Base-by-base conservation (phyloP, 2,797 vertebrate genomes). In the Lates japonicus region DNA sequence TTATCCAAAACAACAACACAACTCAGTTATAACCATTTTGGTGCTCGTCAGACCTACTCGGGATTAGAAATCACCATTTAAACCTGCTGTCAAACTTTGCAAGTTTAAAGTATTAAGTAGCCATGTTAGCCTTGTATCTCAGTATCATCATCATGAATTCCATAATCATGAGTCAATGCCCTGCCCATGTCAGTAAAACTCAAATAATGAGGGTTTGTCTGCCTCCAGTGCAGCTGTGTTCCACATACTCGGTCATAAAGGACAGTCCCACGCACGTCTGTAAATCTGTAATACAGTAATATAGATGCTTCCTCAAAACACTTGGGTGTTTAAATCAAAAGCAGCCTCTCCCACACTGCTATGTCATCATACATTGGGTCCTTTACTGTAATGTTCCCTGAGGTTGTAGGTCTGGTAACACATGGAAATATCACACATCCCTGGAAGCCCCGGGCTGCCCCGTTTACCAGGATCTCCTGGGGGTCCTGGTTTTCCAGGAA, bases 371-470 rank as follows among this genome's bases (percentile, higher is more conserved):
- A 96, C 87, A 63, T 95, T 94, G 17, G 95, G 96, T 66, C 96
- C 96, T 94, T 97, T 97, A 87, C 93, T 97, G 90, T 95, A 96
- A 58, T 90, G 93, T 44, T 96, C 93, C 84, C 95, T 95, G 83
- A 90, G 87, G 78, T 93, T 91, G 82, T 95, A 96, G 60, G 84
- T 92, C 80, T 94, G 95, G 84, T 96, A 96, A 84, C 96, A 97
- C 81, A 93, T 90, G 46, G 96, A 95, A 48, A 93, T 65, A 61
- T 96, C 96, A 63, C 96, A 97, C 74, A 95, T 76, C n/a, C 96
- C 96, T 8, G 94, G 86, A 35, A 82, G 59, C 8, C 96, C 96
- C 1, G 92, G 83, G 22, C 74, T 78, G 1, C 96, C 96, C 11
- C 88, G 90, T 83, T 96, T 96, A 19, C 96, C 96, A 3, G 93